Conservation (phyloP, 2,797 vertebrate genomes). For the Hyperoplus immaculatus region DNA sequence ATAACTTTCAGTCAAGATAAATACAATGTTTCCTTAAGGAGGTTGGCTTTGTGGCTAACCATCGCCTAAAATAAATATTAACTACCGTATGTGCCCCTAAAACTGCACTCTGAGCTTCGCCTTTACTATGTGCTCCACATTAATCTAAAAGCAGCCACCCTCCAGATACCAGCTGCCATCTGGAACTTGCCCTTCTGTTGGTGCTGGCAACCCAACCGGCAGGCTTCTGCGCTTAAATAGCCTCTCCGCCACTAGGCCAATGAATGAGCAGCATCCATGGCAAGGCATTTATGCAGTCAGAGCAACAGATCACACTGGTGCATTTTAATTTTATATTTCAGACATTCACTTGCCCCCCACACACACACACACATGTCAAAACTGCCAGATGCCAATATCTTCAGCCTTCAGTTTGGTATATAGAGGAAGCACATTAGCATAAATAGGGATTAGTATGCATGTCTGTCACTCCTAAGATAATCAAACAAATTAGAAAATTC, state of each 20-base stretch:
- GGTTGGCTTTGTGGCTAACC: slow-evolving; percentile 26
- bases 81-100: not conserved
- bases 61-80: no score
- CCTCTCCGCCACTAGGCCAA: slow-evolving; percentile 60
- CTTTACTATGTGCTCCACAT: slow-evolving; percentile 47
- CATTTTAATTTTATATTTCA: slow-evolving; percentile 57
- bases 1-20: not conserved
- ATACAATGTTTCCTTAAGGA: slow-evolving; percentile 11
- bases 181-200: slow-evolving; percentile 69
- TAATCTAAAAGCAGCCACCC: slow-evolving; percentile 69
- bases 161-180: slow-evolving; percentile 72
- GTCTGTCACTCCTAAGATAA: slow-evolving; percentile 82
- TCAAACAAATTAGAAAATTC: slow-evolving; percentile 80
- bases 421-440: slow-evolving; percentile 71
- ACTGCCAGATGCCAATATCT: slow-evolving; percentile 61
- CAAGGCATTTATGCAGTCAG: slow-evolving; percentile 49
- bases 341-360: slow-evolving; percentile 22
- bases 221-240: slow-evolving; percentile 69
- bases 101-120: slow-evolving; percentile 39
- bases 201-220: slow-evolving; percentile 58
- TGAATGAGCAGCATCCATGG: slow-evolving; percentile 52
- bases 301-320: slow-evolving; percentile 61
- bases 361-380: slow-evolving; percentile 39
- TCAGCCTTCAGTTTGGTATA: slow-evolving; percentile 39
- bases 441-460: slow-evolving; percentile 77